Base-by-base conservation (phyloP, 2,888 invertebrate species). In the Lordiphosa andalusiaca region DNA sequence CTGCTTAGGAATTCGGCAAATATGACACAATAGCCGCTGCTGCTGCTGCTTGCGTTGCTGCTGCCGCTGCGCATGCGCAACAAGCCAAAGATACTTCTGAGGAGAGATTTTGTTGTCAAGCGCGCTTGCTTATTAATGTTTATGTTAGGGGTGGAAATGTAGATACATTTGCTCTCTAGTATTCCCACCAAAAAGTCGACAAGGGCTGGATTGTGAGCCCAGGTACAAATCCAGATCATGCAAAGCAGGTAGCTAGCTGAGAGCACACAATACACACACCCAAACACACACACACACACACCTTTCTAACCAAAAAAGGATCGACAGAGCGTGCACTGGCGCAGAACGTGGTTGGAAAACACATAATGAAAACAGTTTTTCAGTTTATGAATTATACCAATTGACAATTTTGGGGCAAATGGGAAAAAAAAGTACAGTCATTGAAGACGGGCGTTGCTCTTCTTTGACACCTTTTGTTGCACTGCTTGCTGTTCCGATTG, bases 261-360 rank as follows among this genome's bases (percentile, higher is more conserved):
- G 37, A 35, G 44, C 41, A 39, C 47, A 37, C 39, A 25, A 55
- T 30, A 46, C 53, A 46, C 54, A 47, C 38, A 46, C 23, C 41
- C 54, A 47, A 38, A 46, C 23, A 47, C 44, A 12, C 13, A 62
- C 52, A 44, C n/a, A 38, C n/a, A n/a, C n/a, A 46, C 23, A 47
- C 44, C 13, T 48, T 41, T 42, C 19, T 13, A 41, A 48, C 36
- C 13, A 33, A 35, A 12, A 36, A 23, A 48, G 54, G 54, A 40
- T 65, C 53, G 53, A 30, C 30, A 30, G 48, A 41, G 48, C 6
- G 53, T 77, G 81, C 81, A 81, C 77, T 68, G 61, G 74, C 67
- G 67, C 81, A 81, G 64, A 81, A 71, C 78, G 78, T 77, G 75
- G 74, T 74, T 74, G 72, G 67, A 72, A 70, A 25, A 25, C 25